Base-by-base conservation (phyloP, 2,888 invertebrate genomes). In the Euplexia lucipara region DNA sequence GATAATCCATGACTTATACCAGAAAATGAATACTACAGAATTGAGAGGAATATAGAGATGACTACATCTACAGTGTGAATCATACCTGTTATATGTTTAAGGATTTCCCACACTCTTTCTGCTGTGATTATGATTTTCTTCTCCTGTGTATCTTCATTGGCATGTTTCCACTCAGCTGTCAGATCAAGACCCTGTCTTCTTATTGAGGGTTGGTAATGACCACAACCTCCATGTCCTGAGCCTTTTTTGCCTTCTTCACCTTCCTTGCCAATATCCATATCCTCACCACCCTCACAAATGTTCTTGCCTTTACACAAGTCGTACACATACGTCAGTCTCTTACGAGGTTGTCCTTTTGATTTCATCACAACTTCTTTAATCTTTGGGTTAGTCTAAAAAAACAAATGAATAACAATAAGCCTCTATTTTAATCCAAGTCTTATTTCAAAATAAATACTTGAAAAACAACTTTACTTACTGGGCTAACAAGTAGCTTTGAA, bases 241-340 rank as follows among this genome's bases (percentile, higher is more conserved):
- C 96, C 96, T 66, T 86, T 91, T 91, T 96, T 93, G 37, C 95
- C 93, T 51, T 96, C 96, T 79, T 97, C 97, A 2, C 97, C 97
- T 78, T 98, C 98, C 89, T 98, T 98, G 2, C 97, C 97, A 63
- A 98, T 96, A 86, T 99, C 99, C 98, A 99, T 98, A 91, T 99
- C 99, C 91, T 99, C 99, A 70, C 99, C 99, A 70, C 99, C 99
- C 92, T 99, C 99, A 92, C 99, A 99, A 87, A 99, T 98, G 81
- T 98, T 98, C 93, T 99, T 99, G 8, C 98, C 98, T 95, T 99
- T 99, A 92, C 99, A 99, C 34, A 99, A 94, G 90, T 99, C 99
- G 92, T 99, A 99, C 0, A 99, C 98, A 93, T 99, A 98, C 2
- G 98, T 97, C 67, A 99, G 95, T 60, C 99, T 96, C 91, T 99